These are phyloP conservation scores for Chironomus striatipennis DNA, from an alignment of 1,140 invertebrate species.

Conservation along the genomic window DNA sequence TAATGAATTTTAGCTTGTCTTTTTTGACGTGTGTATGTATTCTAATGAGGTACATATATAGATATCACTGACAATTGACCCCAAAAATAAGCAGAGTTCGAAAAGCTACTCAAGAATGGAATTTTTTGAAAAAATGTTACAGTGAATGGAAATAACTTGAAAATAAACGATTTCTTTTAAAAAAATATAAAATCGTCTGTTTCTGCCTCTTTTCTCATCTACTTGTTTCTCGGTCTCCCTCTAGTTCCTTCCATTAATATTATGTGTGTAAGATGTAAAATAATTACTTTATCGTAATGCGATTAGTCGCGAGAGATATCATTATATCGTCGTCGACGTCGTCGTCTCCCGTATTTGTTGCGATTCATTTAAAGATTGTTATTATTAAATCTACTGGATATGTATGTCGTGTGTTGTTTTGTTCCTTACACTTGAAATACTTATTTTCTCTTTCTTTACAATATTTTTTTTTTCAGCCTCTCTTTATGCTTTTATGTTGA, in stretches of 20 bases:
- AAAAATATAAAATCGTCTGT: no score
- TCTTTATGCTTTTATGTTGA: not conserved
- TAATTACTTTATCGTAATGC: conserved; percentile 14
- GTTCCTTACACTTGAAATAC: not conserved
- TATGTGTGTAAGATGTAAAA: conserved; percentile 13
- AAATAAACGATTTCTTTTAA: not conserved
- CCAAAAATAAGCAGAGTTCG: no score
- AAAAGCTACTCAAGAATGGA: no score
- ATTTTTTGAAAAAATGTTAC: no score
- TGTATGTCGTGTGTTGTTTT: not conserved
- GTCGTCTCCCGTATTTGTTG: not conserved
- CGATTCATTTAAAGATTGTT: no score
- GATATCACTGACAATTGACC: no score
- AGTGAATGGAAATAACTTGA: not conserved
- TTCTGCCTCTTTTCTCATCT: no score
- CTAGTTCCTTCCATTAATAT: not conserved
- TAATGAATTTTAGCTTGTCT: no score
- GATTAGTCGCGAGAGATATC: conserved; percentile 12
- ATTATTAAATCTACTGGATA: not conserved
- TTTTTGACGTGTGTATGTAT: no score
- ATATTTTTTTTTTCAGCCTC: not conserved
- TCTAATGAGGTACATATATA: no score
- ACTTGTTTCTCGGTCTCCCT: not conserved
- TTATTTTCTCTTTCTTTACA: not conserved
- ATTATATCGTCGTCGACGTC: not conserved